Base-by-base conservation (phyloP, 2,888 invertebrate species). In the Copidosoma aretas region DNA sequence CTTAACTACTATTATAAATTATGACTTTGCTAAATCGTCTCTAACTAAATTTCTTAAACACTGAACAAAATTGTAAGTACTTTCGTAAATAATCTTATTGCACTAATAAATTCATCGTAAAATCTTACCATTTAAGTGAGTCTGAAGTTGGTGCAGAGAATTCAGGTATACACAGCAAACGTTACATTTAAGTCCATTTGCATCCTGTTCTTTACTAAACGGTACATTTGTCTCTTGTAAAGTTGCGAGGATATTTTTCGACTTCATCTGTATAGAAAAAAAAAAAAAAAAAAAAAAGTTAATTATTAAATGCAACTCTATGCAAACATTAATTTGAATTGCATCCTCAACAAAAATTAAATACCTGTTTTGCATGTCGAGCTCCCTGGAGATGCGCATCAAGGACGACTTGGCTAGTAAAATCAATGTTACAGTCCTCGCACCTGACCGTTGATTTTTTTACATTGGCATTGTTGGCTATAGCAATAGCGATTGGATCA, bases 401-500 rank as follows among this genome's bases (percentile, higher is more conserved):
- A 69, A 84, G 78, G n/a, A 86, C 85, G 49, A 82, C 79, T 74
- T 84, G 84, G 51, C 85, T 85, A 22, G 84, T 85, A 72, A 86
- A 86, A 39, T 84, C 82, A 51, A 86, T 77, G 66, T 84, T 82
- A 75, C 86, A 86, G 63, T 85, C 82, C 39, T 83, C 80, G 74
- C 86, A 86, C 17, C 81, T 77, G 58, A 85, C 84, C 17, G 79
- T 78, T 57, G 82, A 81, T 70, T 84, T 84, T 72, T 83, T 85
- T 46, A 46, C 4, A 46, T 46, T 84, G 67, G 85, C 84, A 76
- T 85, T 86, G 72, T 86, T 85, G 54, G 86, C 82, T 21, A 85
- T 84, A 22, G 85, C 85, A 74, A 82, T 84, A 12, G 84, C 84
- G n/a, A 85, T 83, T 43, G 86, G 85, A 74, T 86, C 85, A 71